Evolutionary conservation across 1,140 invertebrate species (phyloP).

Genomic region (Drosophila miranda): DNA sequence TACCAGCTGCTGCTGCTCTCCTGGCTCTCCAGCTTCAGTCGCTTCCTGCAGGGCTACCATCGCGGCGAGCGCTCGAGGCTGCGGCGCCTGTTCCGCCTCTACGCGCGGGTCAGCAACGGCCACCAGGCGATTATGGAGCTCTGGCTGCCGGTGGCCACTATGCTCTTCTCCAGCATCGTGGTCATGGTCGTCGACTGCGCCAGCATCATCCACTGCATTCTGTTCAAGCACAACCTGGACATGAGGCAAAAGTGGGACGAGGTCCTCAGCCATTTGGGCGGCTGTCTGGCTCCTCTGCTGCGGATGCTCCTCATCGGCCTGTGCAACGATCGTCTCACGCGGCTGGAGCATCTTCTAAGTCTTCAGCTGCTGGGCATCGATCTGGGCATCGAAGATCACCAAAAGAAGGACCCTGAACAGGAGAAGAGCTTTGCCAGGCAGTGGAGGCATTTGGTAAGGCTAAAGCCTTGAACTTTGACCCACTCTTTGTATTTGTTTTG

Average conservation of each 20-base stretch:
- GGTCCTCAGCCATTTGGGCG: background rate
- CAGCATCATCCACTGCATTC: background rate
- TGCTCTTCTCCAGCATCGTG: constrained; percentile 3
- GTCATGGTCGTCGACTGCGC: background rate
- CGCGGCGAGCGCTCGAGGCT: background rate
- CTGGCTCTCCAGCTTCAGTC: background rate
- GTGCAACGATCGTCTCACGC: constrained; percentile 9
- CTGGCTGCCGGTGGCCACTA: constrained; percentile 20
- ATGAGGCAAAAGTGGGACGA: constrained; percentile 1
- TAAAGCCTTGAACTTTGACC: background rate
- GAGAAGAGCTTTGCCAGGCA: background rate
- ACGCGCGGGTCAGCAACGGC: constrained; percentile 8
- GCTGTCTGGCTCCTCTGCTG: background rate
- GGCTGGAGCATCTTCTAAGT: background rate
- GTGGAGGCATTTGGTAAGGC: constrained; percentile 1
- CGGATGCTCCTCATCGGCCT: constrained; percentile 19
- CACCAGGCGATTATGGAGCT: constrained; percentile 6
- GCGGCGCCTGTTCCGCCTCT: background rate
- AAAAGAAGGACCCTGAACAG: background rate
- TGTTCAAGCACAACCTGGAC: background rate
- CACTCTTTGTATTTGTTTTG: too few species aligned
- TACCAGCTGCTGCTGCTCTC: constrained; percentile 27
- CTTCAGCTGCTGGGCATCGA: constrained; percentile 14
- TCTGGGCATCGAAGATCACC: background rate
- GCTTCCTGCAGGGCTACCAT: background rate